phyloP scores from a whole-genome alignment of 2,797 vertebrate genomes.

The Uromys caudimaculatus region DNA sequence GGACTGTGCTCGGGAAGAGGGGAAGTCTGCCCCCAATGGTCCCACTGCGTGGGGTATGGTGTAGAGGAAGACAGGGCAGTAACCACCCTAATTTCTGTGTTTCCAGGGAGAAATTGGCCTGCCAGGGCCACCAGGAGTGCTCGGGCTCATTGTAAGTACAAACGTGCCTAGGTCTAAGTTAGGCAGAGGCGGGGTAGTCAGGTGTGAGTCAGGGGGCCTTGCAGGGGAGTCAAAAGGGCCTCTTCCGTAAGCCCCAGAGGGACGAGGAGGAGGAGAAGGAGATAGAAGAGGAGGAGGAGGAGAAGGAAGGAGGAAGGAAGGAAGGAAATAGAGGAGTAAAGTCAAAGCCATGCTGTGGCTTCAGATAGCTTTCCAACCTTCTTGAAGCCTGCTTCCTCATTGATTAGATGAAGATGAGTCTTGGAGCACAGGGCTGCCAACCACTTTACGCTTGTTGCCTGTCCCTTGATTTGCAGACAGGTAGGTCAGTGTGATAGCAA shows the following conservation, averaged over 20 bases:
- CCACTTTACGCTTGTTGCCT: neutral
- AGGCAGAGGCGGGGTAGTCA: neutral
- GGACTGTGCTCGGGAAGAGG: constrained; percentile 51
- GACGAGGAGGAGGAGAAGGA: neutral
- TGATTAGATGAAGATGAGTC: neutral
- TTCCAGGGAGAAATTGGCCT: constrained; percentile 95
- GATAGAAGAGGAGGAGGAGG: neutral
- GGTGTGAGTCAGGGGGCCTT: neutral
- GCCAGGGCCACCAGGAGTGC: constrained; percentile 96
- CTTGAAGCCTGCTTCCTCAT: neutral
- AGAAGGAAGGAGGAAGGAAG: neutral
- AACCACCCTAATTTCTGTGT: constrained; percentile 85
- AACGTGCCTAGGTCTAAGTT: neutral
- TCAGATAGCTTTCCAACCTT: neutral
- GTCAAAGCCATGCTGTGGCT: neutral
- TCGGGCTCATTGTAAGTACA: constrained; percentile 96
- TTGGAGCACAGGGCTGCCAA: neutral
- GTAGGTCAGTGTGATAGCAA: neutral
- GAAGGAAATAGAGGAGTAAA: neutral
- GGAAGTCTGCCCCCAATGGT: neutral
- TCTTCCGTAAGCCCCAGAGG: neutral
- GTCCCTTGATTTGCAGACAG: accelerated
- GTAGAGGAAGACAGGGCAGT: constrained; percentile 67
- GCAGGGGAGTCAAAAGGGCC: neutral
- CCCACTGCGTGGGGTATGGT: accelerated